These are phyloP conservation scores for Saimiri boliviensis DNA, from an alignment of 2,113 vertebrate species.

Conservation along the genomic window DNA sequence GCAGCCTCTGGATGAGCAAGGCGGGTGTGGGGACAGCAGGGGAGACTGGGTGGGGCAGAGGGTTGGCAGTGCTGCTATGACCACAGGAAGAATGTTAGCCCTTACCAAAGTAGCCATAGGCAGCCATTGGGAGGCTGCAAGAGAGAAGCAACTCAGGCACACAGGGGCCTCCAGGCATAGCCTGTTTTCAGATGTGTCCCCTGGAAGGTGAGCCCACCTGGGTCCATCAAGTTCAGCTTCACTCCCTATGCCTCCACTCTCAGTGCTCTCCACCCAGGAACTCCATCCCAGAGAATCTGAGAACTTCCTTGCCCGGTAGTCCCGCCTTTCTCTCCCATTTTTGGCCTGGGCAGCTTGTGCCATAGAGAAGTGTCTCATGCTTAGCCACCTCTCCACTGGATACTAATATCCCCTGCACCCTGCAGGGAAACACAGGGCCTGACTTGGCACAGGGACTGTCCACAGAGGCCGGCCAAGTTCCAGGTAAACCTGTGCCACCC, in stretches of 20 bases:
- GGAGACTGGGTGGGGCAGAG: neutral
- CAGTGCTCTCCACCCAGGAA: neutral
- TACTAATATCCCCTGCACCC: neutral
- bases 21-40: accelerated
- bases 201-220: neutral
- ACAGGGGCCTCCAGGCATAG: neutral
- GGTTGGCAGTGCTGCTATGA: accelerated
- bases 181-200: neutral
- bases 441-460: neutral
- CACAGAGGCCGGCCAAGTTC: neutral
- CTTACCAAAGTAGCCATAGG: accelerated
- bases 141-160: neutral
- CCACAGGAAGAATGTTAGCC: accelerated
- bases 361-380: neutral
- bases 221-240: neutral
- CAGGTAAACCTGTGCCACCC: too few relatives aligned
- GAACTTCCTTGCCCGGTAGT: neutral
- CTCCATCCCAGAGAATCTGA: neutral
- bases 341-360: constrained; percentile 28
- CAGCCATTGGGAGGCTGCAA: neutral
- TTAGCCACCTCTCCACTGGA: constrained; percentile 1
- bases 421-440: neutral
- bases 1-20: neutral
- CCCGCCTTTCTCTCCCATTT: neutral
- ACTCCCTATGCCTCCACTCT: neutral